Conservation (phyloP, 2,797 vertebrate species). For the Avahi laniger region DNA sequence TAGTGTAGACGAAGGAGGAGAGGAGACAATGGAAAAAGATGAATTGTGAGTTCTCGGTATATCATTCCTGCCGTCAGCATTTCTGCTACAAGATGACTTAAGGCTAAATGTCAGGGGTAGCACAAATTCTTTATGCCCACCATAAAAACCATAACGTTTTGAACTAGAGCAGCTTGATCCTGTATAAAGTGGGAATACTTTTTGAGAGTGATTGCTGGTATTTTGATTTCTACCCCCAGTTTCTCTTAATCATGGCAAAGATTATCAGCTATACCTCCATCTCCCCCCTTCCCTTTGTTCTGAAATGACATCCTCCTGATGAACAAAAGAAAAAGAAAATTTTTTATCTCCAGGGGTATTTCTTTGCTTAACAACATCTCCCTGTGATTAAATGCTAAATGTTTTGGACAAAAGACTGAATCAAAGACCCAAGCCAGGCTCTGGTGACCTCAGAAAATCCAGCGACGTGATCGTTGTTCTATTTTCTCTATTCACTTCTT, state of each 20-base stretch:
- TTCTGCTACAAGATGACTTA: not conserved
- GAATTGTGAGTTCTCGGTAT: not conserved
- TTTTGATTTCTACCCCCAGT: not conserved
- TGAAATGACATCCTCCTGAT: not conserved
- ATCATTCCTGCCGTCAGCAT: not conserved
- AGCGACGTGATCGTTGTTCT: not conserved
- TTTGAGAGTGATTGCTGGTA: not conserved
- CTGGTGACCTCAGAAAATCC: not conserved
- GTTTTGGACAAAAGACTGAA: not conserved
- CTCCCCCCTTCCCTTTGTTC: not conserved
- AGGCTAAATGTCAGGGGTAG: not conserved
- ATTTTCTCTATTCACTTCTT: not conserved
- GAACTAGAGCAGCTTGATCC: constrained; percentile 30
- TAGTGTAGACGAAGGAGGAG: not conserved
- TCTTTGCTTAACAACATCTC: not conserved
- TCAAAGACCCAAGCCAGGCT: not conserved
- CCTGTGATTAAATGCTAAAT: not conserved
- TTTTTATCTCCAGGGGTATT: not conserved
- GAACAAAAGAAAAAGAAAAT: not conserved
- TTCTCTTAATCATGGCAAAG: not conserved
- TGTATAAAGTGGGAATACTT: not conserved
- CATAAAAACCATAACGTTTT: not conserved
- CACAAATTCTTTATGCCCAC: not conserved
- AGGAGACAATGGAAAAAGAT: not conserved
- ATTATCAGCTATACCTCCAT: not conserved